Conservation (phyloP, 2,797 vertebrate species). For the Borostomias antarcticus region DNA sequence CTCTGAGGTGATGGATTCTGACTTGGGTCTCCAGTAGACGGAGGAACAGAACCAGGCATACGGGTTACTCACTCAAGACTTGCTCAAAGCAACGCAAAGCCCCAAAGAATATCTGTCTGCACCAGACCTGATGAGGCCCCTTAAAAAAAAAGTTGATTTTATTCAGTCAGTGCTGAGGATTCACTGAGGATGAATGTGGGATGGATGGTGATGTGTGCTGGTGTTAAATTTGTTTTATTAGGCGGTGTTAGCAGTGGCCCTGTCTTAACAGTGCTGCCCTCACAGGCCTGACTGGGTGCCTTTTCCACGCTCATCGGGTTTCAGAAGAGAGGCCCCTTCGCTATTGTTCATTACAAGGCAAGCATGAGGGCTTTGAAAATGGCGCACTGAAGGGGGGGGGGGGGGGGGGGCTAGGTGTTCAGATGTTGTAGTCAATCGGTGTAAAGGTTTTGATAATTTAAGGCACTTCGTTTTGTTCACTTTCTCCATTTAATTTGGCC, state of each 20-base stretch:
- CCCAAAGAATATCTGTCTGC: neutral
- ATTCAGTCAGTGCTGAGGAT: neutral
- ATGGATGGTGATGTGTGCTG: neutral
- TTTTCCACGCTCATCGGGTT: conserved; percentile 85
- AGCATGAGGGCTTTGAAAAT: conserved; percentile 77
- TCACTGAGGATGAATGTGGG: neutral
- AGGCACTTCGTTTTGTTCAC: conserved; percentile 28
- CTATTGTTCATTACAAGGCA: conserved; percentile 82
- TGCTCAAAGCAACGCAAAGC: neutral
- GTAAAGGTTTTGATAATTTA: conserved; percentile 48
- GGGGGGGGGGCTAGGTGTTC: conserved; percentile 48
- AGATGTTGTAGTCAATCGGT: conserved; percentile 58
- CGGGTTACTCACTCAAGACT: conserved; percentile 22
- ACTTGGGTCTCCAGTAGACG: conserved; percentile 12
- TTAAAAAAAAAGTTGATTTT: neutral
- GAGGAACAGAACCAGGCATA: neutral
- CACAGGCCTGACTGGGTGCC: conserved; percentile 67
- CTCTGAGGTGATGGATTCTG: conserved; percentile 20
- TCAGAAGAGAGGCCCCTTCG: conserved; percentile 81
- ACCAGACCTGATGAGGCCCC: neutral
- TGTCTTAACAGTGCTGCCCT: neutral
- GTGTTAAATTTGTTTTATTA: no score
- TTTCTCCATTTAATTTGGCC: conserved; percentile 16
- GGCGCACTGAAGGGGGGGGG: conserved; percentile 56
- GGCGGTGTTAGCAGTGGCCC: no score